phyloP scores from a whole-genome alignment of 2,797 vertebrate species.

The Falco biarmicus region DNA sequence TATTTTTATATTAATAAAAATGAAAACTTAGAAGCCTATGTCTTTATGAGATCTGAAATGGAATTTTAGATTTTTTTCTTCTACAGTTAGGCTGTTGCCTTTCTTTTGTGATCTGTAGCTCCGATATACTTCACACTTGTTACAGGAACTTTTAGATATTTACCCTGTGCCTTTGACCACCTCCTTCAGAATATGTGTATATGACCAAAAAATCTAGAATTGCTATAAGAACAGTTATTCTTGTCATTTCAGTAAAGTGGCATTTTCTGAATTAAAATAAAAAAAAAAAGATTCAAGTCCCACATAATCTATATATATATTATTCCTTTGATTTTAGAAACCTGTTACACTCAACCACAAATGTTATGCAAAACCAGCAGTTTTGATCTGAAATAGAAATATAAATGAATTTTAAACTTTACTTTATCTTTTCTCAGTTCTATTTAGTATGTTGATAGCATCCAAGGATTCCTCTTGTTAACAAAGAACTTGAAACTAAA shows the following conservation, averaged over 20 bases:
- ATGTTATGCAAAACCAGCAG: background rate
- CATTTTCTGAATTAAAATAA: background rate
- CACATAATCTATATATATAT: background rate
- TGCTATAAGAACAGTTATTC: background rate
- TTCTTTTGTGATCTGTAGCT: background rate
- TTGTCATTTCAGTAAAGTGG: background rate
- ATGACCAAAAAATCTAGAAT: background rate
- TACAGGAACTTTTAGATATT: background rate
- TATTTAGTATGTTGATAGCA: background rate
- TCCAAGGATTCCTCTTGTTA: background rate
- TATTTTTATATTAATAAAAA: background rate
- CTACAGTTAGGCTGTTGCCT: background rate
- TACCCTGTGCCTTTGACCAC: background rate
- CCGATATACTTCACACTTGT: background rate
- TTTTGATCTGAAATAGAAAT: background rate
- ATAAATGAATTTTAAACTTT: background rate
- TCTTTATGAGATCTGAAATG: background rate
- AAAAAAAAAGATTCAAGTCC: no score
- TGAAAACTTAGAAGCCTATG: background rate
- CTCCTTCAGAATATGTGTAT: background rate
- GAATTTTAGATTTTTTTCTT: background rate
- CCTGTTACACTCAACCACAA: background rate
- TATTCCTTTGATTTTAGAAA: background rate
- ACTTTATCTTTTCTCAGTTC: background rate
- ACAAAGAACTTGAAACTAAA: background rate